These are phyloP conservation scores for Gymnobelideus leadbeateri DNA, from an alignment of 2,113 vertebrate genomes.

Conservation along the genomic window DNA sequence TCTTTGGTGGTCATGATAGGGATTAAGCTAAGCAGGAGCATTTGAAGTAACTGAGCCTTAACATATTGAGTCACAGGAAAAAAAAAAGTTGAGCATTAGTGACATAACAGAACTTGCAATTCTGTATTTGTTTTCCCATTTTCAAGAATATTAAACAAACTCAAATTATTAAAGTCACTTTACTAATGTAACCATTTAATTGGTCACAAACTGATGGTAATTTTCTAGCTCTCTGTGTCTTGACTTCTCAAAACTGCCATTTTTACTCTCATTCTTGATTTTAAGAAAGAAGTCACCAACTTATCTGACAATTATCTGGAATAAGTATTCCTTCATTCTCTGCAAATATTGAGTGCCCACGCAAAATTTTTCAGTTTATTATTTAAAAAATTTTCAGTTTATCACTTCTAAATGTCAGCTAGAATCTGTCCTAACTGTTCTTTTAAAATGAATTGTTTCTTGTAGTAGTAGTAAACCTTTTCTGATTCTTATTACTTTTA, in stretches of 20 bases:
- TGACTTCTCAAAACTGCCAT: not conserved
- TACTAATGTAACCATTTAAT: not conserved
- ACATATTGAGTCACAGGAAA: not conserved
- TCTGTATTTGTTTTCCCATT: not conserved
- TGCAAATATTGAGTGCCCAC: not conserved
- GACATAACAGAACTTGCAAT: not conserved
- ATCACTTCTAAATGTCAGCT: not conserved
- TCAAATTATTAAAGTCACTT: not conserved
- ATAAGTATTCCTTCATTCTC: not conserved
- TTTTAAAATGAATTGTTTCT: not conserved
- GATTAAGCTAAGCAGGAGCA: not conserved
- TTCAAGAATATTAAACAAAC: not conserved
- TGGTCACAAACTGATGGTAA: not conserved
- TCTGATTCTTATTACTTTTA: too few species aligned
- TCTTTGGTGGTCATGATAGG: not conserved
- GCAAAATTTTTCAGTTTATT: not conserved
- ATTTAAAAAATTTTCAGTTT: not conserved
- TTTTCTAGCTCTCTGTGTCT: conserved; percentile 1
- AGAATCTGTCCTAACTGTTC: not conserved
- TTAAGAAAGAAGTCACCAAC: not conserved
- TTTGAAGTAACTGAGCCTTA: not conserved
- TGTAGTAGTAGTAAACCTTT: too few species aligned
- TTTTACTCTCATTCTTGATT: conserved; percentile 5
- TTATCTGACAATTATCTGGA: not conserved
- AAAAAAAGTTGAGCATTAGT: not conserved